Conservation (phyloP, 92 coral and sea anemone species). For the Parazoanthus darwini region DNA sequence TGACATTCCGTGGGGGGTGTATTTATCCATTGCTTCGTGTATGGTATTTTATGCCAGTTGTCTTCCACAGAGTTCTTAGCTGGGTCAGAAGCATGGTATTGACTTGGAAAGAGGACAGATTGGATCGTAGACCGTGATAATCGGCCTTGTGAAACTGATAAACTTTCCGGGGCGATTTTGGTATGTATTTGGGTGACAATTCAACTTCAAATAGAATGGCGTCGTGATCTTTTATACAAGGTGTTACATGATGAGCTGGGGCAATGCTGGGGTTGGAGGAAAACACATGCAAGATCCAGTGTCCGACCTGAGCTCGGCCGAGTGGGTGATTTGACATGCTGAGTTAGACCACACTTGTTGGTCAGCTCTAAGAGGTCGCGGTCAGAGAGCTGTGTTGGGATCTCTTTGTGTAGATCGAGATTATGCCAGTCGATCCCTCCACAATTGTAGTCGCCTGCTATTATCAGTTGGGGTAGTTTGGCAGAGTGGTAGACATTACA, state of each 20-base stretch:
- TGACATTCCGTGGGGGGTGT: no score
- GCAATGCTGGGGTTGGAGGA: conserved; percentile 44
- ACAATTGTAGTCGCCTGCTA: no score
- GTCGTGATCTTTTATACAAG: conserved; percentile 53
- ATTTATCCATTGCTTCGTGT: no score
- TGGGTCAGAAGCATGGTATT: conserved; percentile 41
- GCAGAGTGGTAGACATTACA: no score
- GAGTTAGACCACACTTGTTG: conserved; percentile 43
- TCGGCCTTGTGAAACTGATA: conserved; percentile 52
- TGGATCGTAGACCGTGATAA: conserved; percentile 34
- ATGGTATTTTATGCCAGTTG: conserved; percentile 36
- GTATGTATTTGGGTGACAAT: conserved; percentile 51
- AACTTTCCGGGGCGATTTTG: conserved; percentile 49
- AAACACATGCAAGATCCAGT: conserved; percentile 47
- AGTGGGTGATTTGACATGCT: conserved; percentile 61
- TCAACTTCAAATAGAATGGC: conserved; percentile 46
- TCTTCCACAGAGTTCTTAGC: conserved; percentile 49
- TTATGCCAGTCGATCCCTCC: no score
- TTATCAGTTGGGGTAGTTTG: no score
- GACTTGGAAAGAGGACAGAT: conserved; percentile 33
- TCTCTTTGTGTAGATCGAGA: conserved; percentile 35
- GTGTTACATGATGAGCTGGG: conserved; percentile 49
- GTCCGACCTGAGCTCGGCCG: conserved; percentile 41
- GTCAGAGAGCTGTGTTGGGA: conserved; percentile 31
- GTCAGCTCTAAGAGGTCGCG: conserved; percentile 46